phyloP scores from a whole-genome alignment of 2,888 invertebrate species.

The Acleris holmiana region DNA sequence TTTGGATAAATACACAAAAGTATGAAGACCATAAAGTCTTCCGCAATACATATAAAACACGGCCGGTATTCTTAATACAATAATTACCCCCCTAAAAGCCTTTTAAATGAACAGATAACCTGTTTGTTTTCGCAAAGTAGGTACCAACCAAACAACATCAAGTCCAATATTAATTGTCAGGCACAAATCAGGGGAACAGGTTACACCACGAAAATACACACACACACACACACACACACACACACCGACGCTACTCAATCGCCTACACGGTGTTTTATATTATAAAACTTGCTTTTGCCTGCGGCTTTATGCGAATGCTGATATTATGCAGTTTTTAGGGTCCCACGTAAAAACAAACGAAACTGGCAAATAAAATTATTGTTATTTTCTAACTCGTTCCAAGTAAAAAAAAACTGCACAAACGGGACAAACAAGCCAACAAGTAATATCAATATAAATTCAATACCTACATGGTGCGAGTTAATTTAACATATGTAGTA shows the following conservation, averaged over 20 bases:
- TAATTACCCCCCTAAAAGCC: constrained; percentile 8
- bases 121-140: constrained; percentile 21
- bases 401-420: too few species aligned
- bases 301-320: not conserved
- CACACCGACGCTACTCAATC: not conserved
- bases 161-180: constrained; percentile 23
- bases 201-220: constrained; percentile 6
- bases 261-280: constrained; percentile 3
- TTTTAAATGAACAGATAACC: constrained; percentile 8
- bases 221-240: not conserved
- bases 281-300: constrained; percentile 1
- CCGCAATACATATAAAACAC: constrained; percentile 7
- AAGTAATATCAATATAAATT: too few species aligned
- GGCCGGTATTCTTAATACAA: constrained; percentile 18
- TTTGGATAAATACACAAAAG: not conserved
- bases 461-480: too few species aligned
- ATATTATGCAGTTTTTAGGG: not conserved
- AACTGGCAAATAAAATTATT: too few species aligned
- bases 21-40: constrained; percentile 2
- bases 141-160: constrained; percentile 27
- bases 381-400: too few species aligned
- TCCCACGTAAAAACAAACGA: too few species aligned
- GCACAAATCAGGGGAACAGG: constrained; percentile 26
- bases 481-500: too few species aligned
- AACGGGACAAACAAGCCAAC: too few species aligned